Base-by-base conservation (phyloP, 2,888 invertebrate species). In the Meliscaeva auricollis region DNA sequence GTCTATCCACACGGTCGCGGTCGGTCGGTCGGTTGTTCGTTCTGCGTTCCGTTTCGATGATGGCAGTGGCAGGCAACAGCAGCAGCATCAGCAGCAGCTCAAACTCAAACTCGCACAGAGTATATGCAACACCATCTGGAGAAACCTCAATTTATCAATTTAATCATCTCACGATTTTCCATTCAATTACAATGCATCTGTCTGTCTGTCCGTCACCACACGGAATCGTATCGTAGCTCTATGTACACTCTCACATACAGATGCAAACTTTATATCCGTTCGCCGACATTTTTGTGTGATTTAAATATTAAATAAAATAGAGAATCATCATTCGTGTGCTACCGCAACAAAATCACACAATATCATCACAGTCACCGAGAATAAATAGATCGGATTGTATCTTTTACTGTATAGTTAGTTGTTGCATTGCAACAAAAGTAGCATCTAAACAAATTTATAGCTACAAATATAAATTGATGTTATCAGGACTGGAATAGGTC, bases 151-250 rank as follows among this genome's bases (percentile, higher is more conserved):
- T 85, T 64, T 85, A 81, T 85, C 81, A 85, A 85, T 85, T 81
- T 77, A 85, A 85, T 77, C 81, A 85, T 81, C 80, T 85, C 85
- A 85, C 85, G 85, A 84, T 75, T 81, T 76, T 81, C 76, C 85
- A 77, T 81, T 81, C 81, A 76, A 85, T 85, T 76, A 80, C 85
- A 85, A 85, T 85, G 72, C 76, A 83, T 74, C 73, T 72, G 56
- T 70, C 73, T 69, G 78, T 79, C 70, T 66, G 66, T 80, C 62
- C 9, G 26, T 62, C 62, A 44, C 26, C 80, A 44, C 79, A 75
- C 52, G 58, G 30, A 58, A 64, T 74, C n/a, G 46, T 41, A 64
- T 41, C n/a, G 50, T 50, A 20, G 8, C 22, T 48, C 22, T 30
- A 17, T 6, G 20, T 13, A 38, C 9, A 13, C 13, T 20, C 44